phyloP scores from a whole-genome alignment of 2,888 invertebrate species.

The Pediacus dermestoides region DNA sequence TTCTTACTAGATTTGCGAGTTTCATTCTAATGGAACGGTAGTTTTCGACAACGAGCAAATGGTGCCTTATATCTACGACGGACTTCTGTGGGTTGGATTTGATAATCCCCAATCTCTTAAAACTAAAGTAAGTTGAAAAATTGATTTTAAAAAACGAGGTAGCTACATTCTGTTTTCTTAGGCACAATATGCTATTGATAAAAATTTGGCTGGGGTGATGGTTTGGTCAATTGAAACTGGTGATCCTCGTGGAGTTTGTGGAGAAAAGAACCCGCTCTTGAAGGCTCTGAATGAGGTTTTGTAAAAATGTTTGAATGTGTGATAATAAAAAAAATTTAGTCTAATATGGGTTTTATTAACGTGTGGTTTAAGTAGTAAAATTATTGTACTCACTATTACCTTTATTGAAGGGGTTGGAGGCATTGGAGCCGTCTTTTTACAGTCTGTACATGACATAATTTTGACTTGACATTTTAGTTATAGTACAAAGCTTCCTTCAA shows the following conservation, averaged over 20 bases:
- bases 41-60: conserved; percentile 55
- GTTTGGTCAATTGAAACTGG: conserved; percentile 79
- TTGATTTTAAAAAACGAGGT: conserved; percentile 1
- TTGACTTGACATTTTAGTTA: too few species aligned
- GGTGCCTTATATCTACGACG: conserved; percentile 61
- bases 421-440: too few species aligned
- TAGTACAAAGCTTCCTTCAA: too few species aligned
- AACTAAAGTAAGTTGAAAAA: conserved; percentile 44
- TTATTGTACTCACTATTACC: too few species aligned
- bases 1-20: conserved; percentile 53
- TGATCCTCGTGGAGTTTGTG: conserved; percentile 65
- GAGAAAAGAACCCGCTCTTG: conserved; percentile 58
- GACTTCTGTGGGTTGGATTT: conserved; percentile 66
- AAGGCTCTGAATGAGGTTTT: too few species aligned
- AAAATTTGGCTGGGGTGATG: conserved; percentile 63
- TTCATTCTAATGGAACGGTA: conserved; percentile 48
- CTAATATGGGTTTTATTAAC: too few species aligned
- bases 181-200: conserved; percentile 45
- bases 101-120: conserved; percentile 59
- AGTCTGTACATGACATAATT: too few species aligned
- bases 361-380: too few species aligned
- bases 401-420: too few species aligned
- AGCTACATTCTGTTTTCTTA: conserved; percentile 31
- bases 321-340: too few species aligned
- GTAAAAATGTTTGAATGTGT: too few species aligned